These are phyloP conservation scores for Protonibea diacanthus DNA, from an alignment of 2,797 vertebrate species.

Conservation along the genomic window DNA sequence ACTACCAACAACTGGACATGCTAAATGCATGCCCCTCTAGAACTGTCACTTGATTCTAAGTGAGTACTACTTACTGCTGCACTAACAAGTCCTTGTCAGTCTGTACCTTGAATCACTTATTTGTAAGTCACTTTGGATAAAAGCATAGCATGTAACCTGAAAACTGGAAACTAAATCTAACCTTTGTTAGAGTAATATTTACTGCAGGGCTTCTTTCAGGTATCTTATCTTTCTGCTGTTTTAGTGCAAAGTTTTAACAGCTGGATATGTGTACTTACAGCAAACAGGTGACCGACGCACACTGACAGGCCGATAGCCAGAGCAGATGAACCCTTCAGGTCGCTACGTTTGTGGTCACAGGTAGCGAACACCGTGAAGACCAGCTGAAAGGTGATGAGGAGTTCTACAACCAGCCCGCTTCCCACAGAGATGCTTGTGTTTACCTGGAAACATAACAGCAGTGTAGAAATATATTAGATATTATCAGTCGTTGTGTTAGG, in stretches of 20 bases:
- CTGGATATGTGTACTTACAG: constrained; percentile 85
- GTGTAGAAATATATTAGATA: background rate
- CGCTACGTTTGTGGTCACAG: constrained; percentile 90
- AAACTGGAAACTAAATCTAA: too few relatives aligned
- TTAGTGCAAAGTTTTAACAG: background rate
- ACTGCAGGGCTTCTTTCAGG: too few relatives aligned
- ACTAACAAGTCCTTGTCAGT: too few relatives aligned
- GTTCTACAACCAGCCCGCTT: constrained; percentile 90
- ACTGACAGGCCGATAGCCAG: constrained; percentile 94
- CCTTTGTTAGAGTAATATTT: too few relatives aligned
- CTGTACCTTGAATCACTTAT: too few relatives aligned
- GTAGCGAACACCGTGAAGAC: constrained; percentile 95
- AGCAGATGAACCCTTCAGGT: constrained; percentile 90
- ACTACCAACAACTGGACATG: too few relatives aligned
- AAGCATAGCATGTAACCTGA: too few relatives aligned
- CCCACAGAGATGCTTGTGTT: constrained; percentile 88
- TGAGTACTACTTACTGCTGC: too few relatives aligned
- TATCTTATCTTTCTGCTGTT: background rate
- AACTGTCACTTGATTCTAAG: too few relatives aligned
- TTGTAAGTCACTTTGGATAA: too few relatives aligned
- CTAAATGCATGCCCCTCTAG: too few relatives aligned
- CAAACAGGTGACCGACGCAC: constrained; percentile 93
- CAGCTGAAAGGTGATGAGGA: constrained; percentile 94
- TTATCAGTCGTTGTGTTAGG: background rate
- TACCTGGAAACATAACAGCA: constrained; percentile 79